Evolutionary conservation across 2,888 invertebrate genomes (phyloP), one percentile per base, ranked within the genome.

Genomic region (Timema cristinae): DNA sequence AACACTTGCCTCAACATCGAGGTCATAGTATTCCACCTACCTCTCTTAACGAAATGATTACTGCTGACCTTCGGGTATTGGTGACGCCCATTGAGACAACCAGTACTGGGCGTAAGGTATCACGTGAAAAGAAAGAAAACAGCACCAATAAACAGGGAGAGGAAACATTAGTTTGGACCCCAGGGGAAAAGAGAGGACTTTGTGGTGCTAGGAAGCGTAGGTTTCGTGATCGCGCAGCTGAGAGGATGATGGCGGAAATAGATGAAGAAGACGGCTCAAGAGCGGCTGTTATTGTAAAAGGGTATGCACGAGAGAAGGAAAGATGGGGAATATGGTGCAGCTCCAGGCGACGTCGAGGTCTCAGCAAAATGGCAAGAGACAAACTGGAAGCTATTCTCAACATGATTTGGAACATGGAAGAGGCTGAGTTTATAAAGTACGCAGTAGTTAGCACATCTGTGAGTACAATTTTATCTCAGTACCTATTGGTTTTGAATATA

Each of bases 271-370:
- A 50, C 13, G 48, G 0, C 9, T 15, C 73, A 61, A 77, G 76
- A n/a, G 77, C 72, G 7, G 76, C 75, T 0, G 67, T 68, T 6
- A 47, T 66, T 9, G 73, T 54, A 50, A 70, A 71, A 6, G 75
- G 74, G 48, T 74, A 73, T 48, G 71, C 76, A 13, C 77, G 77
- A 15, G 72, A 74, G 10, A 79, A 78, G 50, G 75, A 71, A 10
- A 78, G 80, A 0, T 79, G 80, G 79, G 79, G 80, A 0, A 77
- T 81, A 69, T 79, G 80, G 80, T 79, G 79, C 71, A 80, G 79
- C 68, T 78, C 80, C 1, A 79, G 77, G 63, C 78, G 78, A 16
- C 79, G 79, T 56, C 78, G 79, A 32, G 74, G 74, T 6, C 75
- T 80, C 16, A 79, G 77, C 69, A 76, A 78, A 7, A 59, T 78